Percentiles rank a stretch among this genome's conserved stretches.
phyloP scores from a whole-genome alignment of 2,888 invertebrate species.

The Aradus depressus region DNA sequence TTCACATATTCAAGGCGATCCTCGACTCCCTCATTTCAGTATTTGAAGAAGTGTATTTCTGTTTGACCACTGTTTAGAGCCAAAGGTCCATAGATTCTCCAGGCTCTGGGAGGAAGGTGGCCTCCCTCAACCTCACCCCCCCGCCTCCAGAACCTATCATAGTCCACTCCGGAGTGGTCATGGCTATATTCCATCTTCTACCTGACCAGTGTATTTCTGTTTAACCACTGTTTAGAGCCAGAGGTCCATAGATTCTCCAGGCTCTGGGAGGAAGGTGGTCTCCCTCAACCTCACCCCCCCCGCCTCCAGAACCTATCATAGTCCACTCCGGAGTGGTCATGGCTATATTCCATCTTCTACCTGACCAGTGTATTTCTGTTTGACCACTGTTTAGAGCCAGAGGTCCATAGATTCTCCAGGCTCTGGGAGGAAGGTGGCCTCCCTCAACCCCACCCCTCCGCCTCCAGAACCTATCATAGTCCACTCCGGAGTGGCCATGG shows the following conservation, averaged over 20 bases:
- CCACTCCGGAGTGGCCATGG: conserved; percentile 84
- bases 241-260: conserved; percentile 30
- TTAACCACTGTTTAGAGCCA: conserved; percentile 29
- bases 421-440: conserved; percentile 43
- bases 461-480: conserved; percentile 77
- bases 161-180: conserved; percentile 88
- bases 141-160: conserved; percentile 71
- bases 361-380: too few species aligned
- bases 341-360: conserved; percentile 84
- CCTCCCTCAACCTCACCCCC: conserved; percentile 62
- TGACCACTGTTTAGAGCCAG: conserved; percentile 29
- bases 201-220: too few species aligned
- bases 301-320: conserved; percentile 68
- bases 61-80: too few species aligned
- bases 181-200: conserved; percentile 81
- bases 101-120: conserved; percentile 39
- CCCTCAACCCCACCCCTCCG: conserved; percentile 62
- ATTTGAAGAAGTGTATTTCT: not conserved
- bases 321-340: conserved; percentile 89
- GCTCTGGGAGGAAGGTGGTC: conserved; percentile 41
- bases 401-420: conserved; percentile 30
- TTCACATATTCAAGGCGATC: too few species aligned
- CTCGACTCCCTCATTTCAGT: too few species aligned
- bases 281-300: conserved; percentile 64
- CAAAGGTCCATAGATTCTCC: conserved; percentile 30